Conservation (phyloP, 2,888 invertebrate species). For the Drosophila antonietae region DNA sequence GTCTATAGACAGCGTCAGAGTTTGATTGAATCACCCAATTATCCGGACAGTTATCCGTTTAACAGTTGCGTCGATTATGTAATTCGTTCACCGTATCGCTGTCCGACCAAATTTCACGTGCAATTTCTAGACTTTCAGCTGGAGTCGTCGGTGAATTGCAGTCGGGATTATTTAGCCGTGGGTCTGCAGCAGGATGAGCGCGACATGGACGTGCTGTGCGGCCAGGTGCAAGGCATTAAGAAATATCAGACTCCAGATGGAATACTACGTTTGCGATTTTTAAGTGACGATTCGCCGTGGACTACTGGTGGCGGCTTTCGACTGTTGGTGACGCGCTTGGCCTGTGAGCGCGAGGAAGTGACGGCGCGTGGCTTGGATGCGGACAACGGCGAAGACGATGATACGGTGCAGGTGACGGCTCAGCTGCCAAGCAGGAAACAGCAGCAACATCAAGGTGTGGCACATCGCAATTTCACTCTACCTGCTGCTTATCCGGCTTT, state of each 20-base stretch:
- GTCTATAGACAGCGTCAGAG: slow-evolving; percentile 85
- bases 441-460: slow-evolving; percentile 38
- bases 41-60: slow-evolving; percentile 85
- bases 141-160: slow-evolving; percentile 85
- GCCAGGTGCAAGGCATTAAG: slow-evolving; percentile 85
- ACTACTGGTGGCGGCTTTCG: slow-evolving; percentile 85
- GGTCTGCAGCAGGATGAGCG: slow-evolving; percentile 82
- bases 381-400: slow-evolving; percentile 30
- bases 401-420: slow-evolving; percentile 66
- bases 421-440: slow-evolving; percentile 60
- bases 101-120: slow-evolving; percentile 86
- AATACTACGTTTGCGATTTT: slow-evolving; percentile 85
- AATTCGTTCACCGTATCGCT: slow-evolving; percentile 85
- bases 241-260: slow-evolving; percentile 85
- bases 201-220: slow-evolving; percentile 85
- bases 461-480: slow-evolving; percentile 9
- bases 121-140: slow-evolving; percentile 86
- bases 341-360: slow-evolving; percentile 82
- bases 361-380: slow-evolving; percentile 49
- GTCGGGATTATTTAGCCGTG: slow-evolving; percentile 86
- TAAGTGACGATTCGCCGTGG: slow-evolving; percentile 83
- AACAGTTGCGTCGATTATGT: slow-evolving; percentile 85
- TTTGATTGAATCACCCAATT: slow-evolving; percentile 85
- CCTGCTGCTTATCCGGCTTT: slow-evolving; percentile 9
- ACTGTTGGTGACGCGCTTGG: slow-evolving; percentile 85